A percentile compares a stretch with the other conserved stretches of the same genome.
phyloP scores from a whole-genome alignment of 2,113 vertebrate genomes.

The Paradoxurus hermaphroditus region DNA sequence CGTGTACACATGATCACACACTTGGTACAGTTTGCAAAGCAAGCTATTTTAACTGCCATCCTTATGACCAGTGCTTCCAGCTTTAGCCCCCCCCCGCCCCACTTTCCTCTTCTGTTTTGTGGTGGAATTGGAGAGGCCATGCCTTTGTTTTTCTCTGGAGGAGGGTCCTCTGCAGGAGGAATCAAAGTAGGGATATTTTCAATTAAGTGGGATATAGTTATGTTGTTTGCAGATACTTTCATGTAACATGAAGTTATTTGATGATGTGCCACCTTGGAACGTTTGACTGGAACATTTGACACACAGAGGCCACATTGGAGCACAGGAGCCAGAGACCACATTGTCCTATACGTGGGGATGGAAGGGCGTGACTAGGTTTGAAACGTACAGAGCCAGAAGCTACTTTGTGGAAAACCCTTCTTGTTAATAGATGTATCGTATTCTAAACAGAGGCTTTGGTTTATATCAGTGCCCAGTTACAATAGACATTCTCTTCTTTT shows the following conservation, averaged over 20 bases:
- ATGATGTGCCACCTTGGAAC: not conserved
- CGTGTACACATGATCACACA: not conserved
- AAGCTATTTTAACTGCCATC: not conserved
- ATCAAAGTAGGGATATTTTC: not conserved
- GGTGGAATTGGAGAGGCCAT: not conserved
- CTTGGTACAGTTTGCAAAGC: not conserved
- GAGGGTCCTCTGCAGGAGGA: not conserved
- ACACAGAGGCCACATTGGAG: not conserved
- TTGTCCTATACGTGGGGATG: not conserved
- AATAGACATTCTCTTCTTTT: not conserved
- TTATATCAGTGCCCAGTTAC: not conserved
- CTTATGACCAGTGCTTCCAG: not conserved
- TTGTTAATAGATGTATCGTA: not conserved
- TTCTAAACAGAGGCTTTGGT: not conserved
- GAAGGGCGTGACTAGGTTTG: not conserved
- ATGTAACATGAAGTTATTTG: not conserved
- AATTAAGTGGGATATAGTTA: not conserved
- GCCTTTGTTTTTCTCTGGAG: not conserved
- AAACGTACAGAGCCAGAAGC: not conserved
- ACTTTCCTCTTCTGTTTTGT: not conserved
- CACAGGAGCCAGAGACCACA: not conserved
- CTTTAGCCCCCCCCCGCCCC: not conserved
- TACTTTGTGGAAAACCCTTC: not conserved
- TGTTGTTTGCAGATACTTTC: not conserved
- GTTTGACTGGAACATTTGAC: not conserved